Evolutionary conservation across 2,113 vertebrate species (phyloP), one percentile per base, ranked within the genome.

Genomic region (Pachyramphus minor): DNA sequence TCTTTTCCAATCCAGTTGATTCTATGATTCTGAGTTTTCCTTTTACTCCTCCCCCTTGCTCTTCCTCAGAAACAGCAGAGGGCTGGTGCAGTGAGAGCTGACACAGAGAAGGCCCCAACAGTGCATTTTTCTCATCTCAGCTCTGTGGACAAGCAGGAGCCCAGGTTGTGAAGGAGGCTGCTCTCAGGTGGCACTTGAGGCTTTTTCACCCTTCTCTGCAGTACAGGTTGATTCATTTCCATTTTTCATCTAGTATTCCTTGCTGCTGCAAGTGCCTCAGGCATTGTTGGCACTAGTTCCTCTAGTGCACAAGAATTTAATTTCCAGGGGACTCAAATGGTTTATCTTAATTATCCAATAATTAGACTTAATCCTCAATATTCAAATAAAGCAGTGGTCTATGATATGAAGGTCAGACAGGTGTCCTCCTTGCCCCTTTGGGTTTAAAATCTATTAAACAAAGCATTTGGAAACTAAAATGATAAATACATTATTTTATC

Each of bases 221-320:
- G 58, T 44, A 83, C 31, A 52, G 31, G 24, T 50, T 84, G 73
- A 84, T 85, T 78, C 24, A 85, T 49, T 37, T 11, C 1, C 52
- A 80, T 88, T 83, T 95, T 71, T 92, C 56, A 63, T 78, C 86
- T 67, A 92, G 63, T 37, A 75, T 12, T 74, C 44, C 76, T n/a
- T 60, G 37, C 47, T 80, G 64, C 66, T 75, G 31, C 56, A 59
- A 87, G 44, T 14, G 83, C 86, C 86, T 92, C 60, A 89, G 86
- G 93, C 91, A 75, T 41, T 87, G 47, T 73, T 96, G 91, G 76
- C 73, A 89, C 45, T 72, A n/a, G 7, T 44, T 95, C 66, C 89
- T 83, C 55, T 37, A 44, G 27, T 17, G 56, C 41, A 71, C 30
- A 63, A 74, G 68, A 84, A 95, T 72, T 94, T 91, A 52, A 87